Evolutionary conservation across 2,888 invertebrate species (phyloP), one percentile per base, ranked within the genome.

Genomic region (Uropetala carovei): DNA sequence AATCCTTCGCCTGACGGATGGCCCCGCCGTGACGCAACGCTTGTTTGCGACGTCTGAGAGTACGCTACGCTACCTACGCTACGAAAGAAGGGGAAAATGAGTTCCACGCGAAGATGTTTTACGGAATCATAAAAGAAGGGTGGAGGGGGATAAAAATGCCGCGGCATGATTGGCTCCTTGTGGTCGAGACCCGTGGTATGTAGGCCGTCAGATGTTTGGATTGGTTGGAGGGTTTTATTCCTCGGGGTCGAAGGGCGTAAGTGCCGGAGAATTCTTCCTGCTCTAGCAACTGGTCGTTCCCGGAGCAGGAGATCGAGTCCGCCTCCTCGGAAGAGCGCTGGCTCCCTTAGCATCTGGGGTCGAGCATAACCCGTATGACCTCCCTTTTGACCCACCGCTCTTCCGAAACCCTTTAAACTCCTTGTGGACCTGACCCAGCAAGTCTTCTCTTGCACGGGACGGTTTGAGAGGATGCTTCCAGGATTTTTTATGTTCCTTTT

Each of bases 221-320:
- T 83, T 83, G 83, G 83, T n/a, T 83, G n/a, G 13, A 56, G 83
- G 83, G 56, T 83, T 83, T 83, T 83, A 83, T 83, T 83, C 83
- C 83, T 18, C 11, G 43, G 43, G 82, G 30, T 43, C 30, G 30
- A 82, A 82, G 14, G 83, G 56, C 83, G 10, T 57, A 18, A 83
- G n/a, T n/a, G 83, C 9, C 82, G 18, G 56, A 57, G 56, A 56
- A 83, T 18, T 57, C 57, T 16, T 57, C 83, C 83, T 43, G 8
- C 56, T 14, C 83, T 56, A 57, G 8, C 18, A 57, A 57, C 56
- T 57, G 56, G 83, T 83, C 83, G 83, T 83, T 83, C 75, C 13
- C 18, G 83, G n/a, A n/a, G 64, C 18, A n/a, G 56, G 43, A 75
- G 57, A 83, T 16, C 7, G 16, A 56, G 83, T 82, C 30, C 83